A percentile compares a stretch with the other conserved stretches of the same genome.
Evolutionary conservation across 2,797 vertebrate genomes (phyloP).

Genomic region (Valencia hispanica): DNA sequence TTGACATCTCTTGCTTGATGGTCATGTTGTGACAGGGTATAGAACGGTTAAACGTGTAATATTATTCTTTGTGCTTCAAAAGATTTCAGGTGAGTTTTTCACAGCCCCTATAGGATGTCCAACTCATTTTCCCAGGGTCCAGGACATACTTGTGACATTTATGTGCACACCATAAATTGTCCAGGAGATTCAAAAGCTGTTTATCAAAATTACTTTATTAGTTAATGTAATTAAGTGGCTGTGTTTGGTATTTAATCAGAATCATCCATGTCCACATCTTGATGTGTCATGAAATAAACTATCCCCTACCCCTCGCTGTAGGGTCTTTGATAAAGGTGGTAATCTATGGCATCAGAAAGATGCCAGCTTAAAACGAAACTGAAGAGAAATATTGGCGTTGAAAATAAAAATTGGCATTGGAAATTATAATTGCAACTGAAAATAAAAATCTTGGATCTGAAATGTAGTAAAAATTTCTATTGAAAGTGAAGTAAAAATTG

Average conservation of each 20-base stretch:
- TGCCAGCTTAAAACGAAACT: too few relatives aligned
- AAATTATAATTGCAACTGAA: too few relatives aligned
- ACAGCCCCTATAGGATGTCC: neutral
- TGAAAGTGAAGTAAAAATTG: too few relatives aligned
- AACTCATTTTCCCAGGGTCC: neutral
- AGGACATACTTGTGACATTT: neutral
- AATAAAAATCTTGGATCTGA: too few relatives aligned
- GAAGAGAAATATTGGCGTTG: too few relatives aligned
- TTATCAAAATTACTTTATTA: neutral
- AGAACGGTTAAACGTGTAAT: too few relatives aligned
- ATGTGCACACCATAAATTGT: neutral
- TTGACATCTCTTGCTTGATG: neutral
- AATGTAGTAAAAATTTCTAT: too few relatives aligned
- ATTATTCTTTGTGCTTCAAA: too few relatives aligned
- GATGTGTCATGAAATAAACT: neutral
- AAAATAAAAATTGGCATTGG: too few relatives aligned
- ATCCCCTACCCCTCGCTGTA: neutral
- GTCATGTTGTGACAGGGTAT: neutral
- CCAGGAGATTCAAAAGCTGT: neutral
- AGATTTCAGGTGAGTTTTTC: too few relatives aligned
- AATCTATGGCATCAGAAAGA: too few relatives aligned
- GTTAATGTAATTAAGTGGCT: neutral
- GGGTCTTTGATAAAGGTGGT: neutral
- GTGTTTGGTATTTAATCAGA: neutral
- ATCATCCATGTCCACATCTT: neutral